Percentiles rank a stretch among this genome's conserved stretches.
These are phyloP conservation scores for Tethya wilhelma DNA, from an alignment of 37 sponge, comb jelly and placozoan genomes.

Conservation along the genomic window DNA sequence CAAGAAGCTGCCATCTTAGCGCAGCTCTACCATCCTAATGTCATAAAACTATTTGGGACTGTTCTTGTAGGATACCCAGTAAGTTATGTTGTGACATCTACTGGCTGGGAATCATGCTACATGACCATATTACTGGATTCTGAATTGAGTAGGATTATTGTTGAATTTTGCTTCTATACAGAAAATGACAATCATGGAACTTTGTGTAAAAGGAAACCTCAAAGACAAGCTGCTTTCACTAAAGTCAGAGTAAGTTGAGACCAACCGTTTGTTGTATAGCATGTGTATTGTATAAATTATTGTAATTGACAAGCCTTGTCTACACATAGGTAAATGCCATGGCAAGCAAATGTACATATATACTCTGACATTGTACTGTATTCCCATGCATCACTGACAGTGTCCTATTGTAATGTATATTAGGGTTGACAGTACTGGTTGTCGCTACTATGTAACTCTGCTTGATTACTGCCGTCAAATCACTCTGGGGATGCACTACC, in stretches of 20 bases:
- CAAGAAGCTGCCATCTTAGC: neutral
- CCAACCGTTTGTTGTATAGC: too few relatives aligned
- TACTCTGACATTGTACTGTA: neutral
- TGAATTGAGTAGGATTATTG: too few relatives aligned
- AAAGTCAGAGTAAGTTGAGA: too few relatives aligned
- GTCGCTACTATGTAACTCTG: neutral
- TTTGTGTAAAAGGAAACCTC: neutral
- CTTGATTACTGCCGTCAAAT: constrained; percentile 1
- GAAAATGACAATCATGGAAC: neutral
- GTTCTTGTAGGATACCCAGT: neutral
- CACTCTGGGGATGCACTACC: constrained; percentile 3
- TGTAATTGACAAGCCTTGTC: too few relatives aligned
- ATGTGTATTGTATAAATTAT: too few relatives aligned
- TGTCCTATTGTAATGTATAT: too few relatives aligned
- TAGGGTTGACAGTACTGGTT: too few relatives aligned
- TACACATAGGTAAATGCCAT: neutral
- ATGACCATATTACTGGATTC: too few relatives aligned
- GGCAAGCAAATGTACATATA: neutral
- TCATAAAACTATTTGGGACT: constrained; percentile 4
- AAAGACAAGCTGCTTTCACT: neutral
- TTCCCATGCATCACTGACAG: too few relatives aligned
- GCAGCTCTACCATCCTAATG: constrained; percentile 8
- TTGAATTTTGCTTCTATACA: neutral
- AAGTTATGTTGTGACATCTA: neutral
- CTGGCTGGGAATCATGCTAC: neutral